Base-by-base conservation (phyloP, 2,888 invertebrate genomes). In the Adineta ricciae region DNA sequence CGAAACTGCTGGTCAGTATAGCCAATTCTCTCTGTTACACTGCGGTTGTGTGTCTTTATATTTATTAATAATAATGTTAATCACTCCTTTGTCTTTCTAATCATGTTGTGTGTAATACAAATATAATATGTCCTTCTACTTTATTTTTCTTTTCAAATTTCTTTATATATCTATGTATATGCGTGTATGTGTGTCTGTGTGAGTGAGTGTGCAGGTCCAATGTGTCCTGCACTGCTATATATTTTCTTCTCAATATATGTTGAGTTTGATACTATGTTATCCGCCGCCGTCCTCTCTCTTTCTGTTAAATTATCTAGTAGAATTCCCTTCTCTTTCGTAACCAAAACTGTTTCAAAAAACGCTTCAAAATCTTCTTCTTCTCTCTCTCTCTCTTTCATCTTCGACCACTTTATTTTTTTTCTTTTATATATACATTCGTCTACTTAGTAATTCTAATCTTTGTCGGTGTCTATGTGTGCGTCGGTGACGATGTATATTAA, bases 401-500 rank as follows among this genome's bases (percentile, higher is more conserved):
- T 11, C 64, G 32, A 64, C 3, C 32, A 8, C 64, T 64, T 64
- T 64, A 64, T 46, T 46, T 46, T n/a, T 21, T 64, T 36, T 27
- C 27, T 27, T 27, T 56, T 64, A 32, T 64, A 64, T 64, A 64
- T 64, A 64, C 64, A 64, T 64, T 64, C 64, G 64, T 64, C 64
- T 32, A 64, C 64, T 32, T 64, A 64, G 64, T 64, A 64, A 64
- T 64, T 32, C 14, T 64, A 64, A 64, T 64, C 27, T 64, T 64
- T 64, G 64, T 64, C 32, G 64, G 64, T 64, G 64, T 32, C 32
- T 64, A 64, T 64, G 64, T 64, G 64, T 64, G 64, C 64, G 64
- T 64, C 64, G 64, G 64, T 64, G 64, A 64, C 64, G 64, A 64
- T 64, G 64, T 64, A 64, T 64, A 64, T 64, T 64, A 64, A 32